Conservation (phyloP, 2,888 invertebrate genomes). For the Diaphora mendica region DNA sequence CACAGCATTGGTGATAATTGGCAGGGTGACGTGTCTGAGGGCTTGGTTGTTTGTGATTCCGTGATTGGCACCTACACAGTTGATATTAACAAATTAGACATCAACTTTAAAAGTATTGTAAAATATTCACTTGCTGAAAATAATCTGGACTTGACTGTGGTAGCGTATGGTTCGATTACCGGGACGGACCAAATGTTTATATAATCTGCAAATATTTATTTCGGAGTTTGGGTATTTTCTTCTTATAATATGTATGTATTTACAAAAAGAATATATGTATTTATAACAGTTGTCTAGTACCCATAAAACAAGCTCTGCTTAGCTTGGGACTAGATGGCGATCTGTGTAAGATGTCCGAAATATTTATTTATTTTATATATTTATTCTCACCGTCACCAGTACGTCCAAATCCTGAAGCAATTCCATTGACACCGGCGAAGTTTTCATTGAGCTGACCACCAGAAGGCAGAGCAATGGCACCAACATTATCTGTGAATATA, state of each 20-base stretch:
- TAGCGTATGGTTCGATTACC: too few species aligned
- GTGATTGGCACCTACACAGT: neutral
- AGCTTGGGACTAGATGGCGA: too few species aligned
- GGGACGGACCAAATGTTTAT: too few species aligned
- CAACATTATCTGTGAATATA: constrained; percentile 45
- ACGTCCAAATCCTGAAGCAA: constrained; percentile 69
- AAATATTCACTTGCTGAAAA: neutral
- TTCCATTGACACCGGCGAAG: constrained; percentile 55
- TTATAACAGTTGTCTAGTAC: too few species aligned
- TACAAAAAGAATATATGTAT: too few species aligned
- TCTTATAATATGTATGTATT: too few species aligned
- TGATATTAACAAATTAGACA: neutral
- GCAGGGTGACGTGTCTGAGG: constrained; percentile 10
- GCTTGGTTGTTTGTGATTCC: constrained; percentile 1
- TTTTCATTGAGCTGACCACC: constrained; percentile 50
- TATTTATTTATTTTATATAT: too few species aligned
- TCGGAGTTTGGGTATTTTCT: too few species aligned
- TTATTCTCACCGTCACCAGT: constrained; percentile 50
- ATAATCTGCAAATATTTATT: too few species aligned
- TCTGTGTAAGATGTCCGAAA: too few species aligned
- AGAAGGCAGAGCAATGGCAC: constrained; percentile 53
- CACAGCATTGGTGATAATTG: constrained; percentile 61
- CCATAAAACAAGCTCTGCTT: too few species aligned
- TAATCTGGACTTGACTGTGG: too few species aligned
- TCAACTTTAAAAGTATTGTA: neutral